phyloP scores from a whole-genome alignment of 2,888 invertebrate genomes.

The Syrista parreyssii region DNA sequence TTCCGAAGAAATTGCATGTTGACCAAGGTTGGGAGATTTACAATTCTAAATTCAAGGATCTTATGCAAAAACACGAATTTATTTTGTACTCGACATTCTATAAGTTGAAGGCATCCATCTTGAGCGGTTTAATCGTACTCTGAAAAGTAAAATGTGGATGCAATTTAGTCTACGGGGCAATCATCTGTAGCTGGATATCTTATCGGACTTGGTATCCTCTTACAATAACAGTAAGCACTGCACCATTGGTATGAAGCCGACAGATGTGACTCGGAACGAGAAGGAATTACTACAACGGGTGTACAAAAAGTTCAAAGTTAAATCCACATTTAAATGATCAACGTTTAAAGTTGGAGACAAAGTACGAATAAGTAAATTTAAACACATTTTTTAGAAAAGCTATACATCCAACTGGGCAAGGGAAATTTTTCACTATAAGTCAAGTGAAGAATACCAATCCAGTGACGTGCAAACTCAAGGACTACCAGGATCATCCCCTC shows the following conservation, averaged over 20 bases:
- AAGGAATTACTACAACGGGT: background rate
- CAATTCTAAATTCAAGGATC: constrained; percentile 24
- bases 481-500: no score
- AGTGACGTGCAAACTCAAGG: constrained; percentile 13
- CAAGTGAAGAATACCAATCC: constrained; percentile 47
- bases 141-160: constrained; percentile 44
- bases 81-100: constrained; percentile 35
- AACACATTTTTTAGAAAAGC: constrained; percentile 33
- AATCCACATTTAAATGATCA: background rate
- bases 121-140: constrained; percentile 46
- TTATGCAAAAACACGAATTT: no score
- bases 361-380: no score
- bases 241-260: constrained; percentile 44
- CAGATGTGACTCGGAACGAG: constrained; percentile 39
- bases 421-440: constrained; percentile 51
- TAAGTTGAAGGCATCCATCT: constrained; percentile 45
- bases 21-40: constrained; percentile 39
- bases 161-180: constrained; percentile 32
- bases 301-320: background rate
- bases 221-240: constrained; percentile 50
- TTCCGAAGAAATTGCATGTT: constrained; percentile 32
- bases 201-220: constrained; percentile 16
- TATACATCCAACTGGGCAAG: constrained; percentile 50
- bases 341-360: constrained; percentile 12
- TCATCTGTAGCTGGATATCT: constrained; percentile 34